Conservation (phyloP, 2,888 invertebrate species). For the Dolomedes plantarius region DNA sequence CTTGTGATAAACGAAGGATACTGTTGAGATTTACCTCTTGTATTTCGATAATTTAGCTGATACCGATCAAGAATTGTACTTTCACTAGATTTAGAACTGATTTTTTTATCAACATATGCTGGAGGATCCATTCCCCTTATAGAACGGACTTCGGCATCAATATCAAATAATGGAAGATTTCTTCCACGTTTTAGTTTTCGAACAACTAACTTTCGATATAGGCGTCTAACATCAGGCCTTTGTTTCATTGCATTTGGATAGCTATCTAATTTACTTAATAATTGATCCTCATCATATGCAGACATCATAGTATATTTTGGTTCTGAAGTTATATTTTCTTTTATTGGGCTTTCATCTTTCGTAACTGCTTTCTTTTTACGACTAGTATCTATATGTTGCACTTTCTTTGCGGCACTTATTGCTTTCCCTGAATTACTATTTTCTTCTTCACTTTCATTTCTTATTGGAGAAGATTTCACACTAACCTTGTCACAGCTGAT, state of each 20-base stretch:
- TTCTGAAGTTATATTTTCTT: slow-evolving; percentile 14
- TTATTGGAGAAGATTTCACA: slow-evolving; percentile 28
- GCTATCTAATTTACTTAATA: slow-evolving; percentile 76
- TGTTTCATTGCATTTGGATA: slow-evolving; percentile 74
- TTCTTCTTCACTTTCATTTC: slow-evolving; percentile 54
- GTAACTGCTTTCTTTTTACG: slow-evolving; percentile 68
- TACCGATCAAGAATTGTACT: slow-evolving; percentile 41
- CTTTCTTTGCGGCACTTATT: slow-evolving; percentile 17
- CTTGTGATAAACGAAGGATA: slow-evolving; percentile 76
- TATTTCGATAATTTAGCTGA: slow-evolving; percentile 3
- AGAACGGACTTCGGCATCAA: slow-evolving; percentile 78
- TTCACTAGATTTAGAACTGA: background rate
- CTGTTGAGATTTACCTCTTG: slow-evolving; percentile 20
- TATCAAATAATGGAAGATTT: slow-evolving; percentile 80
- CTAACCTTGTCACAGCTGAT: slow-evolving; percentile 23
- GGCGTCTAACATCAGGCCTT: slow-evolving; percentile 77
- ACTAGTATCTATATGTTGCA: slow-evolving; percentile 44
- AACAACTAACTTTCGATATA: slow-evolving; percentile 81
- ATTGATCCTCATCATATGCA: slow-evolving; percentile 79
- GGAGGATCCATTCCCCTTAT: slow-evolving; percentile 72
- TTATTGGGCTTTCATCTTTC: slow-evolving; percentile 48
- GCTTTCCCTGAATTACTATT: slow-evolving; percentile 22
- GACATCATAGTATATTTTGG: slow-evolving; percentile 77
- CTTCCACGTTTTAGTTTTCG: slow-evolving; percentile 81
- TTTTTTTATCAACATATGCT: slow-evolving; percentile 33